These are phyloP conservation scores for Syndactyla subalaris DNA, from an alignment of 2,797 vertebrate species.

Conservation along the genomic window DNA sequence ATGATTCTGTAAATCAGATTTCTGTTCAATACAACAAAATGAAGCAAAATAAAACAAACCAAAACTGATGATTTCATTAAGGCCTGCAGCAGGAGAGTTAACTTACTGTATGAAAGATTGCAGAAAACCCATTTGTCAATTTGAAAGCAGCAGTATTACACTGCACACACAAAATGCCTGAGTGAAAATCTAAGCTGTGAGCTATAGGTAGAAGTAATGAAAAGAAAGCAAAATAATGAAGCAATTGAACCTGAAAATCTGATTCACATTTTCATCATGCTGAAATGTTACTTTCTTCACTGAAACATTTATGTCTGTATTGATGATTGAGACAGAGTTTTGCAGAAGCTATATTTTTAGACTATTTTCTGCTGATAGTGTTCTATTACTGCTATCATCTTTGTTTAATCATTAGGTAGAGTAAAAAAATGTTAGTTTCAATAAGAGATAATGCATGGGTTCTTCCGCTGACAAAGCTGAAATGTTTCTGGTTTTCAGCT, in stretches of 20 bases:
- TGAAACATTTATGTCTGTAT: neutral
- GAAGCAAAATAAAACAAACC: neutral
- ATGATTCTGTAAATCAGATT: neutral
- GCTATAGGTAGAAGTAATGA: neutral
- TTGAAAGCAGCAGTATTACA: neutral
- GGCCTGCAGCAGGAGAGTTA: neutral
- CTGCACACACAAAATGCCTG: neutral
- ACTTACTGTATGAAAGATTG: neutral
- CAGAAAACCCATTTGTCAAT: slow-evolving; percentile 7
- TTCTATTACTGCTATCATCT: slow-evolving; percentile 7
- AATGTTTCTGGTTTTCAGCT: neutral
- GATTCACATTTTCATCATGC: neutral
- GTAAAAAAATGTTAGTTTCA: neutral
- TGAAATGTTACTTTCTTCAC: neutral
- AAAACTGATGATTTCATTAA: neutral
- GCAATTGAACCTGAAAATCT: neutral
- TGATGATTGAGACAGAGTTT: neutral
- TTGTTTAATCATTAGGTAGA: slow-evolving; percentile 34
- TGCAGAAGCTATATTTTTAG: neutral
- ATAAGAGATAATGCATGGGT: neutral
- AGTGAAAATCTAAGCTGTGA: neutral
- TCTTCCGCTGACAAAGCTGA: slow-evolving; percentile 9
- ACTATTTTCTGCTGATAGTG: neutral
- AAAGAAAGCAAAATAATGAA: slow-evolving; percentile 12
- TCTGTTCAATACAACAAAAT: neutral